phyloP scores from a whole-genome alignment of 2,797 vertebrate genomes.

The Malacoctenus gilli region DNA sequence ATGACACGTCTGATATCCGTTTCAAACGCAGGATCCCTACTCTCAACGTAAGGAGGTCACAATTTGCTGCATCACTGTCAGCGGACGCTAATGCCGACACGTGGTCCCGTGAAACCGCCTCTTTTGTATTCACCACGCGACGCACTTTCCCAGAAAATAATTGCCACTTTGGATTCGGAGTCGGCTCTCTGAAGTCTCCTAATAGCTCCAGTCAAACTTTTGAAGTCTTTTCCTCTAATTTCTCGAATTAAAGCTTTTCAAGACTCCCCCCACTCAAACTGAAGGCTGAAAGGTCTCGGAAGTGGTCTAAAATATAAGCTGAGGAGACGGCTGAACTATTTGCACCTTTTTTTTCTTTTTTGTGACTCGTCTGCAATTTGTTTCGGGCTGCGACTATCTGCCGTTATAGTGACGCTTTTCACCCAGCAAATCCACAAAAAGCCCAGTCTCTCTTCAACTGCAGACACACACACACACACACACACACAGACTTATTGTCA shows the following conservation, averaged over 20 bases:
- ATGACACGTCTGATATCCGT: too few species aligned
- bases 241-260: neutral
- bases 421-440: conserved; percentile 23
- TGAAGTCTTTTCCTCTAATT: neutral
- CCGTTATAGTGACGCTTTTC: conserved; percentile 43
- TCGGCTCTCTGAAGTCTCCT: neutral
- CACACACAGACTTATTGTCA: conserved; percentile 17
- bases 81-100: too few species aligned
- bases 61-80: too few species aligned
- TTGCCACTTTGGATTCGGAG: neutral
- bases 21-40: too few species aligned
- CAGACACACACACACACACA: conserved; percentile 14
- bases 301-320: conserved; percentile 19
- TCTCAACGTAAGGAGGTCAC: too few species aligned
- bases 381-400: conserved; percentile 30
- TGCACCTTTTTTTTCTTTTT: conserved; percentile 1
- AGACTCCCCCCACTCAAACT: too few species aligned
- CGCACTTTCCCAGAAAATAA: neutral
- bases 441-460: neutral
- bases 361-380: conserved; percentile 20
- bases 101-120: too few species aligned
- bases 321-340: neutral
- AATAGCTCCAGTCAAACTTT: neutral
- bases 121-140: too few species aligned
- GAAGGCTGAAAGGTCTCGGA: neutral